Conservation (phyloP, 2,888 invertebrate genomes). For the Cryptophagus acutangulus region DNA sequence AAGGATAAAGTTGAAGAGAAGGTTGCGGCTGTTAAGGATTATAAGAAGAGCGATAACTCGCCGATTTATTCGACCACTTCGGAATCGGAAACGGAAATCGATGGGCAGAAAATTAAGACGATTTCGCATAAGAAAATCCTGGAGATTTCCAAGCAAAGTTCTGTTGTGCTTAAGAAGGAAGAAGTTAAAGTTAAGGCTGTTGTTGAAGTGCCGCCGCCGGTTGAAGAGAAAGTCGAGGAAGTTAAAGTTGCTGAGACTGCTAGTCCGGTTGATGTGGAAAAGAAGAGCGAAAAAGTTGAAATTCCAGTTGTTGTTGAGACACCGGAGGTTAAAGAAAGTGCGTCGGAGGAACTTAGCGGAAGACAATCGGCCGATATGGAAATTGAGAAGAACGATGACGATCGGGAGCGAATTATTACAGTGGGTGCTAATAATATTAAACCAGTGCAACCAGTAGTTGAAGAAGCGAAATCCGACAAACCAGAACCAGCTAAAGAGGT, state of each 20-base stretch:
- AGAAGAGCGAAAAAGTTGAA: slow-evolving; percentile 10
- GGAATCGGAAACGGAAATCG: slow-evolving; percentile 48
- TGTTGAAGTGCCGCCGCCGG: slow-evolving; percentile 1
- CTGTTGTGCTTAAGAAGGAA: background rate
- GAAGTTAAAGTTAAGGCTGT: slow-evolving; percentile 6
- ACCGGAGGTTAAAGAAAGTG: slow-evolving; percentile 16
- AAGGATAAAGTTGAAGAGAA: slow-evolving; percentile 52
- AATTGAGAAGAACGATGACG: slow-evolving; percentile 34
- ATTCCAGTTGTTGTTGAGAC: slow-evolving; percentile 12
- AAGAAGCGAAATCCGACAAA: slow-evolving; percentile 9
- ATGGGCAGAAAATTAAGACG: slow-evolving; percentile 48
- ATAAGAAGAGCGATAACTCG: slow-evolving; percentile 25
- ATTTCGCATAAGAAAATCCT: slow-evolving; percentile 45
- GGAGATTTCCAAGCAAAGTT: slow-evolving; percentile 27
- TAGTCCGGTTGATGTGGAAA: slow-evolving; percentile 1
- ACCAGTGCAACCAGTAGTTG: slow-evolving; percentile 5
- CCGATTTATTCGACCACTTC: slow-evolving; percentile 41
- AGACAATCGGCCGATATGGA: slow-evolving; percentile 37
- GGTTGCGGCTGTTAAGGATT: slow-evolving; percentile 44
- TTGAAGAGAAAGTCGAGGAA: slow-evolving; percentile 8
- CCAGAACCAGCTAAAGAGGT: slow-evolving; percentile 2
- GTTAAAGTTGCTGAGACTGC: slow-evolving; percentile 6
- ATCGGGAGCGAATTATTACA: slow-evolving; percentile 9
- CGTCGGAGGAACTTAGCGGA: slow-evolving; percentile 25
- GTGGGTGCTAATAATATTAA: background rate